Evolutionary conservation across 2,797 vertebrate genomes (phyloP).

Genomic region (Sebastes iracundus): DNA sequence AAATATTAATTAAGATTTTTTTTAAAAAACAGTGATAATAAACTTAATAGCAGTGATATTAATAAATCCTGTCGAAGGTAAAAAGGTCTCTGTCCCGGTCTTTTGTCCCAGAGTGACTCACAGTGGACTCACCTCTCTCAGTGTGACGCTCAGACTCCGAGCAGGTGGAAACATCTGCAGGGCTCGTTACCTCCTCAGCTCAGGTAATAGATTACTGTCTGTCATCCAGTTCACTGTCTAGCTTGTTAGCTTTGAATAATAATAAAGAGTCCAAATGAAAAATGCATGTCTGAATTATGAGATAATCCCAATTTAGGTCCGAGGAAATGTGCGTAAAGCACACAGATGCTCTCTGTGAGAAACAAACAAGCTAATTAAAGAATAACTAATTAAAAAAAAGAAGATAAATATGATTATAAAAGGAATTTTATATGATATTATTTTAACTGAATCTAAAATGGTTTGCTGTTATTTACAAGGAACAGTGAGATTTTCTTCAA

Average conservation of each 20-base stretch:
- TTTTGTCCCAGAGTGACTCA: conserved; percentile 1
- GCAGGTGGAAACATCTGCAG: background rate
- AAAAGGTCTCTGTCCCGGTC: background rate
- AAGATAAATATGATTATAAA: background rate
- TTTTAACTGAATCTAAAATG: background rate
- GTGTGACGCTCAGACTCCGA: background rate
- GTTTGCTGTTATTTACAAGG: background rate
- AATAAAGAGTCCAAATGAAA: background rate
- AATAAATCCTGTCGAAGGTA: background rate
- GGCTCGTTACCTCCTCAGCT: background rate
- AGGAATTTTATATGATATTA: background rate
- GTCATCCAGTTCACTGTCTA: accelerated
- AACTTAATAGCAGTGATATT: background rate
- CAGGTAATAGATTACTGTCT: conserved; percentile 22
- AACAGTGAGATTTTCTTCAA: background rate
- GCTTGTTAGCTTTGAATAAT: no score
- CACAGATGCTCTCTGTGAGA: background rate
- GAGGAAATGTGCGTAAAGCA: background rate
- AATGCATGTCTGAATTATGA: background rate
- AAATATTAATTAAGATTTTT: no score
- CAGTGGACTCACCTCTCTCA: background rate
- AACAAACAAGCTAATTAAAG: background rate
- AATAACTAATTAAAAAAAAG: background rate
- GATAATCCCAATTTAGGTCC: background rate
- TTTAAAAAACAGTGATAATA: no score